A percentile compares a stretch with the other conserved stretches of the same genome.
Conservation (phyloP, 1,140 invertebrate genomes). For the Bombus fervidus region DNA sequence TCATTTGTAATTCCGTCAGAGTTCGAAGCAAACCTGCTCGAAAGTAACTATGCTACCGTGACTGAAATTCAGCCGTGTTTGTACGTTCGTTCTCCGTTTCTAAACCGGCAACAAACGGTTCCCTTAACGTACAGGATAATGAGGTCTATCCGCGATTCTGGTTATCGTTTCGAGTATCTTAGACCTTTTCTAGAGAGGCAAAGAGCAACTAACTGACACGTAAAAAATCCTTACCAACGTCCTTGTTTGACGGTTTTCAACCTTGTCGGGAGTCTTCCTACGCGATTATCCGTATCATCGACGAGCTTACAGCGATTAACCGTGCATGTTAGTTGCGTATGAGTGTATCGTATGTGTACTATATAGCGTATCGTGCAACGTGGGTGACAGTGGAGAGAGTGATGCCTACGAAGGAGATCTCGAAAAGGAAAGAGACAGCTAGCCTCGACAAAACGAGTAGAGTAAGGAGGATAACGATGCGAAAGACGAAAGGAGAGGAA, state of each 20-base stretch:
- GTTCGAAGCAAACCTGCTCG: background rate
- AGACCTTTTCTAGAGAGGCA: background rate
- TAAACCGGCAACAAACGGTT: background rate
- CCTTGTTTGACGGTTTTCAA: slow-evolving; percentile 25
- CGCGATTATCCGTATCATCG: slow-evolving; percentile 20
- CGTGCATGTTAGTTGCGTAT: background rate
- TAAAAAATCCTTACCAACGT: slow-evolving; percentile 11
- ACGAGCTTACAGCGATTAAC: background rate
- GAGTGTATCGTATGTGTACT: too few species aligned
- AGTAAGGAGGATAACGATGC: background rate
- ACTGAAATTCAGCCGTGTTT: background rate
- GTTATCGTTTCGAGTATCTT: slow-evolving; percentile 6
- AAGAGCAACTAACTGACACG: background rate
- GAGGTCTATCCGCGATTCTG: background rate
- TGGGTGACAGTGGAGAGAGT: slow-evolving; percentile 11
- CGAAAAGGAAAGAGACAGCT: too few species aligned
- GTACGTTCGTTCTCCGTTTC: background rate
- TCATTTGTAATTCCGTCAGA: slow-evolving; percentile 26
- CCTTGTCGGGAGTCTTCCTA: slow-evolving; percentile 5
- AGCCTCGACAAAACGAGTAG: too few species aligned
- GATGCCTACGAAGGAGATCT: background rate
- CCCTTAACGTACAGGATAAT: slow-evolving; percentile 26
- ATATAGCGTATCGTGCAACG: background rate
- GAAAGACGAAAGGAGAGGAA: background rate
- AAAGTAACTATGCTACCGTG: background rate